Evolutionary conservation across 2,113 vertebrate species (phyloP).

Genomic region (Microcebus griseorufus): DNA sequence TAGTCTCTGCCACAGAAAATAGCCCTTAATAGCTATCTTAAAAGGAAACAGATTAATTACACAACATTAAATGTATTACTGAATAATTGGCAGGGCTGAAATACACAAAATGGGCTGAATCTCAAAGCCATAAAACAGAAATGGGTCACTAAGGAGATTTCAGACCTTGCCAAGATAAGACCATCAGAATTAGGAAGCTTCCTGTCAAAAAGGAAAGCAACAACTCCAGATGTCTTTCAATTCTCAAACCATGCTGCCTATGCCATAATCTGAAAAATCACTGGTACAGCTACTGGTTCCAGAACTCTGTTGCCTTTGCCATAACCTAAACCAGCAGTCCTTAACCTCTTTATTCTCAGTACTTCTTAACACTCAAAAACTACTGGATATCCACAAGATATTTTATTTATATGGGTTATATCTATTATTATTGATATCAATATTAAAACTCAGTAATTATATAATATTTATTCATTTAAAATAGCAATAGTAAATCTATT

Average conservation of each 20-base stretch:
- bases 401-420: not conserved
- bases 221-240: not conserved
- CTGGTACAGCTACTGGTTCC: not conserved
- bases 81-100: not conserved
- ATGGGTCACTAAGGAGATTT: not conserved
- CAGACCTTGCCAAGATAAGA: not conserved
- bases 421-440: not conserved
- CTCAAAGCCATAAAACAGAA: not conserved
- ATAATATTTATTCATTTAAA: not conserved
- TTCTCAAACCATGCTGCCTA: not conserved
- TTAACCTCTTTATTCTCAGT: not conserved
- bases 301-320: not conserved
- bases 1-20: not conserved
- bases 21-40: not conserved
- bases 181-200: not conserved
- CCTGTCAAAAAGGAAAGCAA: not conserved
- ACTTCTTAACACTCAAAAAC: not conserved
- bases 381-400: not conserved
- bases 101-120: not conserved
- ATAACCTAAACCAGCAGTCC: not conserved
- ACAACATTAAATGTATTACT: not conserved
- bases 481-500: not conserved
- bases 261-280: not conserved
- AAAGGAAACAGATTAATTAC: not conserved
- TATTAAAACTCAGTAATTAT: not conserved